A percentile compares a stretch with the other conserved stretches of the same genome.
phyloP scores from a whole-genome alignment of 2,797 vertebrate genomes.

The Oreonectes daqikongensis region DNA sequence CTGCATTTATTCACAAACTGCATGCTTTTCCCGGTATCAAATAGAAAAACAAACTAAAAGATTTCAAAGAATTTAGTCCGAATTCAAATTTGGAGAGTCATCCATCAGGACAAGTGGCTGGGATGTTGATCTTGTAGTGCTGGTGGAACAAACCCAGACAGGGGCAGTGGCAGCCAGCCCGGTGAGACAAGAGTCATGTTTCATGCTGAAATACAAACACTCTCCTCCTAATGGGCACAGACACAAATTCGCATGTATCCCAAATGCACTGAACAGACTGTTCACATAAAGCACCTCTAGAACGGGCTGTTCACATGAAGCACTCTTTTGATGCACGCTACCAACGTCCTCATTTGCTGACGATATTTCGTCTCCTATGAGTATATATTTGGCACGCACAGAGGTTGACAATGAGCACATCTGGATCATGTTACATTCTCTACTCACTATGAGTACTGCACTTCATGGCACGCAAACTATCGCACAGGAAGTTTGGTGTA shows the following conservation, averaged over 20 bases:
- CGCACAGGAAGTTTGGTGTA: background rate
- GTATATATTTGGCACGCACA: conserved; percentile 10
- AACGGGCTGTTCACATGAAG: background rate
- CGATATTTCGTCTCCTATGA: conserved; percentile 14
- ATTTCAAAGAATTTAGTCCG: conserved; percentile 62
- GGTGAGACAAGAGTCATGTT: conserved; percentile 23
- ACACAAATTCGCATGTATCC: background rate
- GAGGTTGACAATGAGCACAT: conserved; percentile 29
- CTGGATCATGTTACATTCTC: conserved; percentile 11
- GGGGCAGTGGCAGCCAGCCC: conserved; percentile 6
- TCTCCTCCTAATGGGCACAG: background rate
- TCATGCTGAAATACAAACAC: background rate
- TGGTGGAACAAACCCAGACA: background rate
- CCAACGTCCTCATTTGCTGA: conserved; percentile 14
- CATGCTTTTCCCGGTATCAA: conserved; percentile 47
- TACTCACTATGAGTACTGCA: conserved; percentile 13
- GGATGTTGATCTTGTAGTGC: conserved; percentile 12
- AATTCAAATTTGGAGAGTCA: conserved; percentile 49
- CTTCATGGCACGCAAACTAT: background rate
- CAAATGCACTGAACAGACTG: background rate
- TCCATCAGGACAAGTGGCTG: conserved; percentile 52
- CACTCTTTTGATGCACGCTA: conserved; percentile 17
- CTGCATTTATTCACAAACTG: conserved; percentile 21
- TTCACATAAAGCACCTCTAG: background rate
- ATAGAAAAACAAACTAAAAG: conserved; percentile 59